Conservation (phyloP, 1,140 invertebrate species). For the Drosophila sucinea region DNA sequence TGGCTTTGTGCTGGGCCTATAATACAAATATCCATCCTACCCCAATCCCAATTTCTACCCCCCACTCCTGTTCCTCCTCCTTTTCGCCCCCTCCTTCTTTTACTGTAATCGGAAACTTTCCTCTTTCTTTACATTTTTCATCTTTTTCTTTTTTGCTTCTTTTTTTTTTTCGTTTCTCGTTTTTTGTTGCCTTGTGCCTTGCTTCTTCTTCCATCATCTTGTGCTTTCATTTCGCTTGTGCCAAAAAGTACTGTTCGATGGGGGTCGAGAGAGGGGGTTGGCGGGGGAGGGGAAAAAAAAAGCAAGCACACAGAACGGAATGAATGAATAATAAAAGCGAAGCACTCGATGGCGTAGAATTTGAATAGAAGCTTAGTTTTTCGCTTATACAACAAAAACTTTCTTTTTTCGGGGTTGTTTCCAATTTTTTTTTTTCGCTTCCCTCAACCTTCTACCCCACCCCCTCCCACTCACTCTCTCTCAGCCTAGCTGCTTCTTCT, state of each 20-base stretch:
- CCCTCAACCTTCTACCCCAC: background rate
- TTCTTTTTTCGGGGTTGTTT: slow-evolving; percentile 82
- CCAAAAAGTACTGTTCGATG: slow-evolving; percentile 50
- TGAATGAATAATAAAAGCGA: slow-evolving; percentile 82
- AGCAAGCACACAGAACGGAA: slow-evolving; percentile 52
- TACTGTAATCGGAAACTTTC: slow-evolving; percentile 82
- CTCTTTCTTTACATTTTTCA: slow-evolving; percentile 80
- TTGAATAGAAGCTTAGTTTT: slow-evolving; percentile 82
- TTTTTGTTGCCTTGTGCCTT: slow-evolving; percentile 55
- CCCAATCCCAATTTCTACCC: slow-evolving; percentile 8
- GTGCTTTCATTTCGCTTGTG: slow-evolving; percentile 75
- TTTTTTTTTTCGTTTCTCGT: slow-evolving; percentile 55
- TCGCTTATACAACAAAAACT: slow-evolving; percentile 82
- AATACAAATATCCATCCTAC: slow-evolving; percentile 27
- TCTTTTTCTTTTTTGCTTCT: slow-evolving; percentile 67
- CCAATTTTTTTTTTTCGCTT: slow-evolving; percentile 66
- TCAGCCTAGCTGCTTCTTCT: background rate
- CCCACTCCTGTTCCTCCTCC: background rate
- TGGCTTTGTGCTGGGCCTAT: slow-evolving; percentile 71
- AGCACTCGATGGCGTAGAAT: slow-evolving; percentile 82
- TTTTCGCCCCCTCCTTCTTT: slow-evolving; percentile 7
- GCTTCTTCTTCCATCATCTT: slow-evolving; percentile 63
- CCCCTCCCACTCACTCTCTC: background rate
- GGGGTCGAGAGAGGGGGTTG: background rate
- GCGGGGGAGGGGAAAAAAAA: background rate